phyloP scores from a whole-genome alignment of 2,797 vertebrate species.

The Hyperoplus immaculatus region DNA sequence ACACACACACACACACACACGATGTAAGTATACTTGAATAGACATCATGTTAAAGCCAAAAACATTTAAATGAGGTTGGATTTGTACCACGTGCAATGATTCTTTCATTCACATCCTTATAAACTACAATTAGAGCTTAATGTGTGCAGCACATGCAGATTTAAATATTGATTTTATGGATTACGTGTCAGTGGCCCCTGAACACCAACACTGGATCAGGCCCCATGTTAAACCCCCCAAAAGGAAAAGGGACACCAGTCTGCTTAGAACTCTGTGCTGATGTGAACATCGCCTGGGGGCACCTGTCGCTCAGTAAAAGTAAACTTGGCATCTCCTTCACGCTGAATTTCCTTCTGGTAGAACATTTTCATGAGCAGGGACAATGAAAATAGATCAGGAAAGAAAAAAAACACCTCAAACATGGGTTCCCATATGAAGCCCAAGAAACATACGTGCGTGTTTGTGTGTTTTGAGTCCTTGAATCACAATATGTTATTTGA shows the following conservation, averaged over 20 bases:
- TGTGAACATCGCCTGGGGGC: conserved; percentile 43
- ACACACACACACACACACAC: conserved; percentile 9
- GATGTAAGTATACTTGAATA: neutral
- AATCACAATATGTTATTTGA: conserved; percentile 8
- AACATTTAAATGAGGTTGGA: conserved; percentile 13
- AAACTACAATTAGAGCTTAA: conserved; percentile 15
- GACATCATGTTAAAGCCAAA: neutral
- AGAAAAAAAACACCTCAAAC: neutral
- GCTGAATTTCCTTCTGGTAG: conserved; percentile 41
- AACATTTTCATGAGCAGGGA: conserved; percentile 16
- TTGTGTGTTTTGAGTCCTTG: neutral
- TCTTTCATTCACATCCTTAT: conserved; percentile 30
- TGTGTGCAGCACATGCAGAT: conserved; percentile 55
- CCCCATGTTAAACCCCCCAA: conserved; percentile 1
- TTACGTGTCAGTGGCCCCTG: conserved; percentile 49
- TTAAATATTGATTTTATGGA: conserved; percentile 13
- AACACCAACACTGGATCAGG: conserved; percentile 69
- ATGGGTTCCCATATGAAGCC: neutral
- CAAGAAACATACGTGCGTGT: neutral
- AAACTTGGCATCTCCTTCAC: conserved; percentile 20
- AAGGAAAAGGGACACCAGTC: conserved; percentile 8
- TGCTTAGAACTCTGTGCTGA: conserved; percentile 37
- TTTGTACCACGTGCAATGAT: conserved; percentile 26
- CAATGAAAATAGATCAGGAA: conserved; percentile 8
- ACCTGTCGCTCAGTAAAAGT: conserved; percentile 11